Conservation (phyloP, 2,888 invertebrate genomes). For the Cryptocheilus praepositus region DNA sequence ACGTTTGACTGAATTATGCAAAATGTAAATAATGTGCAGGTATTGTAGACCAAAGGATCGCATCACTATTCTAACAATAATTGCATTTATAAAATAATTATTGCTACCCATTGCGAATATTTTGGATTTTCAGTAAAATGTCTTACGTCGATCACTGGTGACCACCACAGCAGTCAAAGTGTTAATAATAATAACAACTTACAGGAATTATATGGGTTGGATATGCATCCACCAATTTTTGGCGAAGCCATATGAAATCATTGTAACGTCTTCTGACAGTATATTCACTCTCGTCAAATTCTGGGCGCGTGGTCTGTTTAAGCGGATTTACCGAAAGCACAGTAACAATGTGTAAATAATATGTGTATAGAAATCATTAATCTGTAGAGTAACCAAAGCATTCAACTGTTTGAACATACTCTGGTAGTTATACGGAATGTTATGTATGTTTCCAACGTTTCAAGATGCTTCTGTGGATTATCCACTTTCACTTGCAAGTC, state of each 20-base stretch:
- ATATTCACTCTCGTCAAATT: constrained; percentile 80
- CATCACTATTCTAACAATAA: too few relatives aligned
- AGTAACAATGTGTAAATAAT: constrained; percentile 1
- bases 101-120: too few relatives aligned
- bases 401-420: constrained; percentile 68
- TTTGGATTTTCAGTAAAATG: too few relatives aligned
- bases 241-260: constrained; percentile 83
- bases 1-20: too few relatives aligned
- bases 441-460: constrained; percentile 83
- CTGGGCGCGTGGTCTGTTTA: constrained; percentile 78
- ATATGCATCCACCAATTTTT: constrained; percentile 80
- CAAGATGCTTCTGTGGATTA: constrained; percentile 84
- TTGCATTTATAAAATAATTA: too few relatives aligned
- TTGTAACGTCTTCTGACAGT: constrained; percentile 82
- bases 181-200: constrained; percentile 60
- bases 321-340: constrained; percentile 28
- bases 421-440: constrained; percentile 83
- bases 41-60: too few relatives aligned
- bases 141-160: too few relatives aligned
- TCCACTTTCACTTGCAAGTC: constrained; percentile 83
- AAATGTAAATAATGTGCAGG: too few relatives aligned
- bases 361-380: not conserved
- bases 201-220: constrained; percentile 83
- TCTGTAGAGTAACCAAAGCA: not conserved
- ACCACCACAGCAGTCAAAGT: not conserved